Base-by-base conservation (phyloP, 1,140 invertebrate genomes). In the Spodoptera frugiperda region DNA sequence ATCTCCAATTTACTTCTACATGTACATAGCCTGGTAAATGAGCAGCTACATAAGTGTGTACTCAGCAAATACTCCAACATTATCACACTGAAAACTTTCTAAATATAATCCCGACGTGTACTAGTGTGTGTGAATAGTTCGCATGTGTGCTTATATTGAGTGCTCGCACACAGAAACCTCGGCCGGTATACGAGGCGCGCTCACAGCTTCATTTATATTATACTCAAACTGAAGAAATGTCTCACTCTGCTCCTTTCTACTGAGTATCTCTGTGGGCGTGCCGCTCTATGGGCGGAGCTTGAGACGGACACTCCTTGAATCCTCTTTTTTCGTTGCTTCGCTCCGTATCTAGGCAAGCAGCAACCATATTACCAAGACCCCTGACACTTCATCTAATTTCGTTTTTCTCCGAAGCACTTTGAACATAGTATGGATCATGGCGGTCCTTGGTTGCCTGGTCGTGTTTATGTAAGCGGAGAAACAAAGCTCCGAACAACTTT, bases 401-500 rank as follows among this genome's bases (percentile, higher is more conserved):
- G 59, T 72, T 70, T 33, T 15, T 59, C 74, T 63, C 65, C 5
- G n/a, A 11, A 25, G 6, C 14, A 12, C 21, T 53, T 65, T 63
- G 48, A 65, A 75, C 15, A 46, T 53, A 75, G 48, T 21, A 25
- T 39, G 59, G n/a, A 44, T 21, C 14, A 65, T 33, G 30, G 65
- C n/a, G 81, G 92, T n/a, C 84, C 90, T 57, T 51, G 9, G 25
- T 39, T 49, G 57, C 44, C 81, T 93, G 87, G 92, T n/a, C 83
- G 78, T 84, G 85, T 92, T 92, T 92, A 93, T 90, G 84, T 92
- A 91, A 89, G 87, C 88, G 81, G 76, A 88, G 89, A 76, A 92
- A 92, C 91, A 93, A 90, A 92, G 91, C 90, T 82, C 82, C 78
- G 91, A 87, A 91, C 89, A 93, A 94, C 89, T 94, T 94, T 78